phyloP scores from a whole-genome alignment of 2,888 invertebrate genomes.

The Leptogaster cylindrica region DNA sequence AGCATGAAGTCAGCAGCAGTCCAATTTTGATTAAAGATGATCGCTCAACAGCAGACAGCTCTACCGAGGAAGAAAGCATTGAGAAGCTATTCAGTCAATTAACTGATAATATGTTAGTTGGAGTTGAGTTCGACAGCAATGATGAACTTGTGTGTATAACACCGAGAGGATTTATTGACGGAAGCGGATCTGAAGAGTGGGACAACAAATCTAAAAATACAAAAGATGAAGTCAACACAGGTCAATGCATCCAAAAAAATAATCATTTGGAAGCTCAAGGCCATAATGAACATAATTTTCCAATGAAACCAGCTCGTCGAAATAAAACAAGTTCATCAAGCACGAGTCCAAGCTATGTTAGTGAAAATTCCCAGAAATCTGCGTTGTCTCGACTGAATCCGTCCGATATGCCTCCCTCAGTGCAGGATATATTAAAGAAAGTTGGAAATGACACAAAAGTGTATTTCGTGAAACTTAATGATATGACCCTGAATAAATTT shows the following conservation, averaged over 20 bases:
- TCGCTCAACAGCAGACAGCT: slow-evolving; percentile 50
- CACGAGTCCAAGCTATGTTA: slow-evolving; percentile 53
- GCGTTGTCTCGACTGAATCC: slow-evolving; percentile 55
- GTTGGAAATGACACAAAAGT: slow-evolving; percentile 31
- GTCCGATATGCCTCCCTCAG: slow-evolving; percentile 57
- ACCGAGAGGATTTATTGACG: slow-evolving; percentile 49
- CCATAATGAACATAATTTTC: slow-evolving; percentile 51
- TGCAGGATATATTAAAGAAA: slow-evolving; percentile 56
- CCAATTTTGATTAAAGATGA: not conserved
- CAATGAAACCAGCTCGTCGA: slow-evolving; percentile 53
- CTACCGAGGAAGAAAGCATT: slow-evolving; percentile 58
- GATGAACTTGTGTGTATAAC: slow-evolving; percentile 57
- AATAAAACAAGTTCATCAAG: slow-evolving; percentile 58
- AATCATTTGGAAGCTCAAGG: not conserved
- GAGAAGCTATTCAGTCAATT: slow-evolving; percentile 58
- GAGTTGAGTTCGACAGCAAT: slow-evolving; percentile 59
- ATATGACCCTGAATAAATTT: slow-evolving; percentile 17
- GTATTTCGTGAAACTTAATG: slow-evolving; percentile 12
- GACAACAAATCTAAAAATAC: slow-evolving; percentile 48
- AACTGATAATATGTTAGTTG: slow-evolving; percentile 58
- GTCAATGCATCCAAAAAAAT: slow-evolving; percentile 37
- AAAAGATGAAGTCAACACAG: slow-evolving; percentile 53
- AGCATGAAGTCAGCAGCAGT: no score
- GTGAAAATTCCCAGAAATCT: slow-evolving; percentile 44
- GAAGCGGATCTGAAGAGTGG: slow-evolving; percentile 35